Percentiles rank a stretch among this genome's conserved stretches.
phyloP scores from a whole-genome alignment of 2,888 invertebrate genomes.

The Polydrusus cervinus region DNA sequence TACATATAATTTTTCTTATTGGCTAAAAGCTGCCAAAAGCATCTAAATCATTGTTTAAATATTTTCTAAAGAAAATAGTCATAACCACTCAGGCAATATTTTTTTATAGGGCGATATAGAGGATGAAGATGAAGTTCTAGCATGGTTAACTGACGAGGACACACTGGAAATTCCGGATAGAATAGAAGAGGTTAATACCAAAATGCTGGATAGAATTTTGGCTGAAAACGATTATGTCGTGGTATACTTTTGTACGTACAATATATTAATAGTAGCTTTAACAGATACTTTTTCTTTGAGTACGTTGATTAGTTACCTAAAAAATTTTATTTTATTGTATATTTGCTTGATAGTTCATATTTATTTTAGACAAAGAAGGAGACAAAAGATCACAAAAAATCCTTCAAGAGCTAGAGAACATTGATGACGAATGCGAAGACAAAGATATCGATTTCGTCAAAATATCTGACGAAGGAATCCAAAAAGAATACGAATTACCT shows the following conservation, averaged over 20 bases:
- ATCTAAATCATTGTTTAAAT: too few species aligned
- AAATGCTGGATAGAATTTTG: slow-evolving; percentile 92
- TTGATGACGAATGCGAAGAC: slow-evolving; percentile 94
- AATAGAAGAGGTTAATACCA: slow-evolving; percentile 93
- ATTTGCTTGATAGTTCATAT: background rate
- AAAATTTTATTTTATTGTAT: too few species aligned
- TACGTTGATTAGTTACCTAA: too few species aligned
- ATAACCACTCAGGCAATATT: too few species aligned
- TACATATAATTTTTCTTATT: too few species aligned
- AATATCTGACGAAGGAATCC: slow-evolving; percentile 90
- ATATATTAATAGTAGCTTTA: background rate
- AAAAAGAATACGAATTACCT: slow-evolving; percentile 90
- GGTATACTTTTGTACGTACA: slow-evolving; percentile 90
- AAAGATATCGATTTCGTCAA: slow-evolving; percentile 94
- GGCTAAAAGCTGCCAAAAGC: too few species aligned
- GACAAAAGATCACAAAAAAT: slow-evolving; percentile 93
- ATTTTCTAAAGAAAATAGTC: too few species aligned
- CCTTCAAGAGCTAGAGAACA: slow-evolving; percentile 90
- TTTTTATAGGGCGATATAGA: slow-evolving; percentile 81
- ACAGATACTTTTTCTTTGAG: too few species aligned
- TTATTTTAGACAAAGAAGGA: slow-evolving; percentile 84
- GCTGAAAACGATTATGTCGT: slow-evolving; percentile 91
- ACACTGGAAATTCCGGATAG: slow-evolving; percentile 93
- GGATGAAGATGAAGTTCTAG: slow-evolving; percentile 92
- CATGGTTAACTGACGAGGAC: slow-evolving; percentile 93